Evolutionary conservation across 2,888 invertebrate genomes (phyloP), one percentile per base, ranked within the genome.

Genomic region (Prosopocoilus inquinatus): DNA sequence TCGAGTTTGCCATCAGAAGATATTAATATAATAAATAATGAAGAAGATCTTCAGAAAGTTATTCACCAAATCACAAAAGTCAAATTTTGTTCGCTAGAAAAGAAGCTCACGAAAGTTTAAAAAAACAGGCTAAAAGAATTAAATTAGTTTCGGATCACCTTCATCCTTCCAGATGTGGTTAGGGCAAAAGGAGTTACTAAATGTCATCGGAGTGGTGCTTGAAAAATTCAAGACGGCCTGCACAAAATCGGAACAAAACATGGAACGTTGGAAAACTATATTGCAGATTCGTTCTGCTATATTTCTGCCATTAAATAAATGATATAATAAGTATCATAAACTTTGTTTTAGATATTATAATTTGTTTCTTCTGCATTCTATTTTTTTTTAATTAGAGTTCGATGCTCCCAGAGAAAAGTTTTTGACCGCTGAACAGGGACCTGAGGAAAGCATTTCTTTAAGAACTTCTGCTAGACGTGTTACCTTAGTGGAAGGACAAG

Each of bases 181-280:
- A 63, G 50, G 54, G 59, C 51, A 52, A 63, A 59, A 61, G 57
- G 48, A 53, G 59, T 59, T 62, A 20, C 55, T 59, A 47, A 65
- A 65, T 57, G 58, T 65, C 43, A 58, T 64, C 51, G 65, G 53
- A 58, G 60, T 66, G 32, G 57, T 65, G 45, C 56, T 63, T 53
- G 47, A 63, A 52, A 55, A 36, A 55, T 50, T 52, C 55, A 64
- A 36, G 56, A 62, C 9, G 53, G 55, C 49, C 51, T 64, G 41
- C 55, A 63, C 47, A 61, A 64, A 36, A 43, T 64, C 38, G 59
- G 61, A 15, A 63, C 60, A 39, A 62, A 63, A 50, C 44, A 64
- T 57, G 60, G 59, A 32, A 49, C 36, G 12, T 36, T 48, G n/a
- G 36, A 48, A 48, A 35, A 48, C 20, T 48, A 38, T 48, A 48